Conservation (phyloP, 2,888 invertebrate species). For the Incurvaria masculella region DNA sequence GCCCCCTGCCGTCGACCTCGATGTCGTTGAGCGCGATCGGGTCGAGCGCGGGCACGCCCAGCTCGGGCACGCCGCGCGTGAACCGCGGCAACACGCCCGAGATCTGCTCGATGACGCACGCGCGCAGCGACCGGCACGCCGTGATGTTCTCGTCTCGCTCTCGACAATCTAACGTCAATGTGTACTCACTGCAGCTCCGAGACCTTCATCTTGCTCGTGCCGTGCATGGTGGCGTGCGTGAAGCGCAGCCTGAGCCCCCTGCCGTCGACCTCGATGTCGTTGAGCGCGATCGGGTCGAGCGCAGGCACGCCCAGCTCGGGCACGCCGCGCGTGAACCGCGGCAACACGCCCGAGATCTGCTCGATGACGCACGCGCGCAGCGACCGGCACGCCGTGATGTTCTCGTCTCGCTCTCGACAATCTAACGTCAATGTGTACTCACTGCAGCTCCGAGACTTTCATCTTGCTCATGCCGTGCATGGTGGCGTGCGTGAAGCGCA, state of each 20-base stretch:
- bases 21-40: conserved; percentile 38
- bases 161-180: conserved; percentile 2
- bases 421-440: conserved; percentile 20
- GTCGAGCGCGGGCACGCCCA: conserved; percentile 36
- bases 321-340: conserved; percentile 37
- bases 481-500: conserved; percentile 29
- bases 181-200: conserved; percentile 36
- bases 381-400: conserved; percentile 33
- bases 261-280: conserved; percentile 37
- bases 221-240: conserved; percentile 31
- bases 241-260: conserved; percentile 36
- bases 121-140: conserved; percentile 29
- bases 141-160: too few species aligned
- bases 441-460: conserved; percentile 32
- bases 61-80: conserved; percentile 36
- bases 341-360: conserved; percentile 30
- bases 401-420: too few species aligned
- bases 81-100: conserved; percentile 28
- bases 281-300: conserved; percentile 34
- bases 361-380: conserved; percentile 29
- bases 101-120: conserved; percentile 35
- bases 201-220: conserved; percentile 28
- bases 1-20: conserved; percentile 34
- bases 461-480: conserved; percentile 34
- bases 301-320: conserved; percentile 36